Evolutionary conservation across 2,113 vertebrate species (phyloP).

Genomic region (Mobula birostris): DNA sequence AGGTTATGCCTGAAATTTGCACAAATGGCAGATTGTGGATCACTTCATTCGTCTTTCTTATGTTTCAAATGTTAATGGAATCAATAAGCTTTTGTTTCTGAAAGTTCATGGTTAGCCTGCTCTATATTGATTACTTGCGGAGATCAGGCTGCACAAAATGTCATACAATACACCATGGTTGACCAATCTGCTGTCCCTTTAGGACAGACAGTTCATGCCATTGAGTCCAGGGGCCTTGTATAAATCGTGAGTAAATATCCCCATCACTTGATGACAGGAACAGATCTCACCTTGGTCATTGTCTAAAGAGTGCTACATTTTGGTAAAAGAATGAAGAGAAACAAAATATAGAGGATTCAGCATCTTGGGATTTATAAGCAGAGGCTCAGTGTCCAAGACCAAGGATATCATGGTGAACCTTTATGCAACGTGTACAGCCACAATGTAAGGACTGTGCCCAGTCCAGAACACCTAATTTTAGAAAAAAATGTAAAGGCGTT

Average conservation of each 20-base stretch:
- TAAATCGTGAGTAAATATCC: neutral
- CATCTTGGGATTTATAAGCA: too few relatives aligned
- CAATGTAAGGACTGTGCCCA: too few relatives aligned
- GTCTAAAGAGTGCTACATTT: too few relatives aligned
- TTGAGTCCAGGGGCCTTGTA: neutral
- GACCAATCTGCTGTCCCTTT: neutral
- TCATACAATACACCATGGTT: neutral
- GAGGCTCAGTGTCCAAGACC: too few relatives aligned
- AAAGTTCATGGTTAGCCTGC: neutral
- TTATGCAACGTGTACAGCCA: too few relatives aligned
- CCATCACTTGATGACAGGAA: neutral
- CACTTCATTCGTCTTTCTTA: neutral
- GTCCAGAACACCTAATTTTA: too few relatives aligned
- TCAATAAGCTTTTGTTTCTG: constrained; percentile 7
- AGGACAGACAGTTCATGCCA: neutral
- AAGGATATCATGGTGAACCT: too few relatives aligned
- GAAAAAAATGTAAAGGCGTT: too few relatives aligned
- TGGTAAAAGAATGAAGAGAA: too few relatives aligned
- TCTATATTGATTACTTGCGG: constrained; percentile 19
- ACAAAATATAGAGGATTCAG: too few relatives aligned
- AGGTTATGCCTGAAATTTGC: neutral
- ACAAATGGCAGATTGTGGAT: neutral
- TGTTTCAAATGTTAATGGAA: constrained; percentile 7
- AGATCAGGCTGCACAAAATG: neutral
- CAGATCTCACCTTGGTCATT: neutral